Evolutionary conservation across 2,113 vertebrate genomes (phyloP), one percentile per base, ranked within the genome.

Genomic region (Pungitius pungitius): DNA sequence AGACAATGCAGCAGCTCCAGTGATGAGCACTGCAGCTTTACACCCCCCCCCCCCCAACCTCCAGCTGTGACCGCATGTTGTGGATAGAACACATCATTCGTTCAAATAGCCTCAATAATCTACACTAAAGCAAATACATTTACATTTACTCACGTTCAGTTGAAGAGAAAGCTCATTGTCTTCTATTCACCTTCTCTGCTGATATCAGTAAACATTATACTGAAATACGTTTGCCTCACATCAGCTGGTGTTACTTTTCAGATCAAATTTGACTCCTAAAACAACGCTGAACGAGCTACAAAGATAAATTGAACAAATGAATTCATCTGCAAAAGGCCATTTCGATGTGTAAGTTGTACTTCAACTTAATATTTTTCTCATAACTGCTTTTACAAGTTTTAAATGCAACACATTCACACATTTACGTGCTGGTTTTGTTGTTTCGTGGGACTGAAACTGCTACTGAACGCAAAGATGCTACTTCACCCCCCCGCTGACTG

Each of bases 31-130:
- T 15, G 73, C 45, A 59, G 58, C 51, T 73, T 79, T 69, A 63
- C 58, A 43, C 47, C 47, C 30, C 30, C 30, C 30, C 5, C 30
- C 30, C 30, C 30, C 30, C 45, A 63, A 3, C 63, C 66, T 76
- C 77, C 74, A 77, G 77, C 73, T 67, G 77, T 75, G 77, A 58
- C 72, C 64, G 35, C 78, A 62, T 69, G 76, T 56, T 73, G 75
- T 26, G 37, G 43, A 10, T 56, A 30, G 47, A 73, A 39, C 67
- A 43, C 45, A 62, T 43, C 14, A 51, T 77, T 68, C 52, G 62
- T 66, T 63, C 9, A 63, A 79, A 43, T 49, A 47, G 24, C 6
- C 47, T 49, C 51, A 54, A 26, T 54, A 54, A 54, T 27, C 4
- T 5, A 13, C 49, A 57, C 43, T 57, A 22, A 42, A 65, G 40